Evolutionary conservation across 2,113 vertebrate species (phyloP), one percentile per base, ranked within the genome.

Genomic region (Piprites chloris): DNA sequence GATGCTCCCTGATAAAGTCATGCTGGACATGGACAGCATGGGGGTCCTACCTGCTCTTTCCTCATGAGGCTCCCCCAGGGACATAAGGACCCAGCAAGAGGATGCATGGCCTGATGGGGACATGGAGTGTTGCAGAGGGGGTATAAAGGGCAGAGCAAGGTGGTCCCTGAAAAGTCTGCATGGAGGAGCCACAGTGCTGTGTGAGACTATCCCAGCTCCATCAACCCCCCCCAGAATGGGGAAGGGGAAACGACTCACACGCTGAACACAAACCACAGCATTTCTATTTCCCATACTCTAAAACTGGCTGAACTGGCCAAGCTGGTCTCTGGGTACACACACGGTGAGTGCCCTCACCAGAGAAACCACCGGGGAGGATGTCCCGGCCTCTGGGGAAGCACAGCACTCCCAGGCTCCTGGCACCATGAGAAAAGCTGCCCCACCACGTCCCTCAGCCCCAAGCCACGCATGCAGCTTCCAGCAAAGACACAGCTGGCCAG

Each of bases 231-330:
- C 35, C 65, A 0, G 1, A 50, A 35, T 52, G 5, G 74, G 47
- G 72, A 91, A 81, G 82, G 88, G 82, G 83, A 88, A 91, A 59
- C 5, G 0, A 4, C 85, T 93, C 65, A 2, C 68, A 46, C 0
- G 5, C 78, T 81, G 92, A 93, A 28, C 0, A 5, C 72, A 90
- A 84, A 84, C 72, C 85, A 20, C 79, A 80, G 88, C 65, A 30
- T 75, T 92, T 71, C 68, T 88, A 61, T 86, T 96, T 93, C 90
- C 92, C 92, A 94, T 88, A 63, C 85, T 58, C 61, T 44, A 13
- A 27, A 95, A 96, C 93, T 92, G 95, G 95, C 72, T 56, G 90
- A 94, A 90, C 95, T 72, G 90, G 96, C 85, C 73, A 0, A 11
- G 71, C 92, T 78, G 92, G 90, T 90, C 22, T 5, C 90, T 86